Conservation (phyloP, 2,113 vertebrate species). For the Dasyurus viverrinus region DNA sequence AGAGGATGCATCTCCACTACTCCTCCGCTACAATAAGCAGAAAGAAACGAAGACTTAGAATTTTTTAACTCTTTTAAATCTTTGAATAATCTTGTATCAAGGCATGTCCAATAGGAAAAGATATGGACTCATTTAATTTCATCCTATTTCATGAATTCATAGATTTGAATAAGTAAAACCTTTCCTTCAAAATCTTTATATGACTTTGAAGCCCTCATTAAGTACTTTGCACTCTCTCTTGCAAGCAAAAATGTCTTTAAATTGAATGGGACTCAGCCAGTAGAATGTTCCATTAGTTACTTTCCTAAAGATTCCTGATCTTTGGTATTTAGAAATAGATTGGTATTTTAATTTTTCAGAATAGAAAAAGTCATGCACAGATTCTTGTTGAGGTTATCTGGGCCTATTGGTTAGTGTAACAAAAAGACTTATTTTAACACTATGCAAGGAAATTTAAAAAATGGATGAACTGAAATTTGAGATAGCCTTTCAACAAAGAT, state of each 20-base stretch:
- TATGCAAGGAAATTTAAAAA: not conserved
- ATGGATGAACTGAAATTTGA: not conserved
- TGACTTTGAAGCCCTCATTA: not conserved
- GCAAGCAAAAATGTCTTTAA: not conserved
- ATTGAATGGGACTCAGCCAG: not conserved
- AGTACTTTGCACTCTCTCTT: not conserved
- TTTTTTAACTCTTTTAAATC: not conserved
- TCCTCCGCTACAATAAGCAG: not conserved
- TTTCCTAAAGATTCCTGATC: not conserved
- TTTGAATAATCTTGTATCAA: not conserved
- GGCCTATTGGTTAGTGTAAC: not conserved
- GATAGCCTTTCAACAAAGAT: not conserved
- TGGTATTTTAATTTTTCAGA: not conserved
- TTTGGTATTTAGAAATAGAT: not conserved
- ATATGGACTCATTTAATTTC: not conserved
- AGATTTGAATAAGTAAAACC: not conserved
- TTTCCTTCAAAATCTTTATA: not conserved
- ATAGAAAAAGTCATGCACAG: not conserved
- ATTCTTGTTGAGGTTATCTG: not conserved
- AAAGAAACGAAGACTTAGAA: not conserved
- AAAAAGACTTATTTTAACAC: not conserved
- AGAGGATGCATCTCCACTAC: not conserved
- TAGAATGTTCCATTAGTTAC: not conserved
- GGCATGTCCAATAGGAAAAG: not conserved
- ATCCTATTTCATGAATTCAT: not conserved